A percentile compares a stretch with the other conserved stretches of the same genome.
Evolutionary conservation across 2,797 vertebrate genomes (phyloP).

Genomic region (Notamacropus eugenii): DNA sequence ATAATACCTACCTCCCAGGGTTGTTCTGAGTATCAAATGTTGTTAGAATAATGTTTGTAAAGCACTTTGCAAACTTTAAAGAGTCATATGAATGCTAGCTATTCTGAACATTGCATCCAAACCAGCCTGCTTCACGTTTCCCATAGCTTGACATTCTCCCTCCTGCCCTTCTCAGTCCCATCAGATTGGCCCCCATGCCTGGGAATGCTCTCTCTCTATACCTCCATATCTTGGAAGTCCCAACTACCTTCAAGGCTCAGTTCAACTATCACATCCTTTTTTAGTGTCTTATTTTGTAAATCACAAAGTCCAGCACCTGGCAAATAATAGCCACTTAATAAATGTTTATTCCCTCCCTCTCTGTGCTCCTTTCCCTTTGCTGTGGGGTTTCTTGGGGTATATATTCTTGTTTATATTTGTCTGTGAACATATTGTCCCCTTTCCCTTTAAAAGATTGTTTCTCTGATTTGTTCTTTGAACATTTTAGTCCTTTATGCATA

Average conservation of each 20-base stretch:
- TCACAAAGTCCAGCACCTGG: neutral
- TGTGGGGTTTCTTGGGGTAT: neutral
- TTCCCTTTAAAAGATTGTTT: neutral
- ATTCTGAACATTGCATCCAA: neutral
- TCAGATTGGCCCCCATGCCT: neutral
- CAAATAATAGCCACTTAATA: neutral
- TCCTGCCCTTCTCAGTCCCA: neutral
- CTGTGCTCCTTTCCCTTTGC: neutral
- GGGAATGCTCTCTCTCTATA: neutral
- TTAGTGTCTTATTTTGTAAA: neutral
- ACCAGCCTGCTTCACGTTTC: neutral
- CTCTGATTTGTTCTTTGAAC: neutral
- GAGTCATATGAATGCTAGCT: neutral
- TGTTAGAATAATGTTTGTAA: neutral
- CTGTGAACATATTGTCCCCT: neutral
- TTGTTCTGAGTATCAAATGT: neutral
- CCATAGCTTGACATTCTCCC: neutral
- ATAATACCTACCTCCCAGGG: neutral
- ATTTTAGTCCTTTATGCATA: neutral
- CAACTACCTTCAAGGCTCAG: neutral
- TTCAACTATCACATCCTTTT: neutral
- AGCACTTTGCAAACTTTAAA: neutral
- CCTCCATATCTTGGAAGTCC: neutral
- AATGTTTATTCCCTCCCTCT: neutral
- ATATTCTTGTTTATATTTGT: neutral